Conservation (phyloP, 2,888 invertebrate species). For the Acleris laterana region DNA sequence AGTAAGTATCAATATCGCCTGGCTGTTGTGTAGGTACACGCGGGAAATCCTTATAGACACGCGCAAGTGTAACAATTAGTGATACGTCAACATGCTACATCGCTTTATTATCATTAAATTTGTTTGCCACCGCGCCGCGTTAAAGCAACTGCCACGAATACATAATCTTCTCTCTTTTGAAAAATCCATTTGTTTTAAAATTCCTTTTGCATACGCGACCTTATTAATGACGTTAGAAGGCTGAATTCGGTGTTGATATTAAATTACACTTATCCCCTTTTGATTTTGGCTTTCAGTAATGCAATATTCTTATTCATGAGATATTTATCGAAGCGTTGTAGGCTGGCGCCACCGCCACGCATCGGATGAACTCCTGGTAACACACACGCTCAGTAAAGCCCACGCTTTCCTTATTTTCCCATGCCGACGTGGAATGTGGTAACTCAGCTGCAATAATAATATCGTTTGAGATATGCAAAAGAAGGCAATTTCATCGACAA, state of each 20-base stretch:
- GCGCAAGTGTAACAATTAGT: constrained; percentile 25
- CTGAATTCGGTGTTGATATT: no score
- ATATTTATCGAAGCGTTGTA: constrained; percentile 59
- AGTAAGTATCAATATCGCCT: no score
- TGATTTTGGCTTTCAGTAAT: constrained; percentile 47
- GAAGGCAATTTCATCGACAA: no score
- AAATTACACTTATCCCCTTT: no score
- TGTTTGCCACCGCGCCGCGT: constrained; percentile 30
- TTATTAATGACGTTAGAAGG: no score
- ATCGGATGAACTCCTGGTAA: constrained; percentile 29
- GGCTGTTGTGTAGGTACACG: no score
- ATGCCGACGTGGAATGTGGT: neutral
- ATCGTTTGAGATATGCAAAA: no score
- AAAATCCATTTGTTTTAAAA: no score
- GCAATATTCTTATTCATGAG: constrained; percentile 78
- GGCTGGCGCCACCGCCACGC: constrained; percentile 33
- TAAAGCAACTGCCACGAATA: constrained; percentile 53
- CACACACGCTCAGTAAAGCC: constrained; percentile 12
- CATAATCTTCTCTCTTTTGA: constrained; percentile 4
- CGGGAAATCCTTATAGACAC: no score
- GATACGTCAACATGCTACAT: constrained; percentile 26
- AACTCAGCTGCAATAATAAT: no score
- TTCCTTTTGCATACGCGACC: no score
- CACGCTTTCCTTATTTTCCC: constrained; percentile 12
- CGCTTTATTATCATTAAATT: constrained; percentile 34